Percentiles rank a stretch among this genome's conserved stretches.
phyloP scores from a whole-genome alignment of 2,797 vertebrate species.

The Alcedo quadribrachys region DNA sequence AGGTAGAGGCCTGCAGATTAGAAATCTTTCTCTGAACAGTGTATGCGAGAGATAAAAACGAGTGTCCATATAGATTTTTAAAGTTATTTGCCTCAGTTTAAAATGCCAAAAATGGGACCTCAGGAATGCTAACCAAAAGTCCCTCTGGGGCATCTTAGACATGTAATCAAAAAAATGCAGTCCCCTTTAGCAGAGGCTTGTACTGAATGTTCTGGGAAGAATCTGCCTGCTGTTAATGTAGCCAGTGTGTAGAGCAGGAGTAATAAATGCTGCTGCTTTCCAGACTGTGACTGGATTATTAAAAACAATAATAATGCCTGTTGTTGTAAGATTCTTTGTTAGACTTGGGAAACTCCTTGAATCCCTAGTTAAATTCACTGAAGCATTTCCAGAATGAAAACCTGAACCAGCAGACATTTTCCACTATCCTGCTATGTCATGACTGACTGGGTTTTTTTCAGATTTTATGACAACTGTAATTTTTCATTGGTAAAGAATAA shows the following conservation, averaged over 20 bases:
- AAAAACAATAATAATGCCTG: neutral
- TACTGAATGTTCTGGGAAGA: neutral
- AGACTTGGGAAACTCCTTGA: slow-evolving; percentile 24
- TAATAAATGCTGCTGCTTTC: neutral
- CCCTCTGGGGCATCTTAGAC: neutral
- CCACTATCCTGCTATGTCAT: slow-evolving; percentile 65
- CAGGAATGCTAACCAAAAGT: neutral
- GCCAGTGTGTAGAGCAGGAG: neutral
- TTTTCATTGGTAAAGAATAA: slow-evolving; percentile 71
- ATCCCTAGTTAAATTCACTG: slow-evolving; percentile 44
- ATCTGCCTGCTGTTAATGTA: neutral
- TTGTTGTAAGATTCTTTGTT: neutral
- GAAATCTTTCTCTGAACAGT: neutral
- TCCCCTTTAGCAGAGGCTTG: neutral
- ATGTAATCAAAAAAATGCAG: neutral
- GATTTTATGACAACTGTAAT: slow-evolving; percentile 82
- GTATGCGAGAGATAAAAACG: neutral
- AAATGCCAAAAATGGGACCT: neutral
- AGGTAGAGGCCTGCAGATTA: neutral
- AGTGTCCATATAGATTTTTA: neutral
- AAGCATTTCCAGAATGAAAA: slow-evolving; percentile 46
- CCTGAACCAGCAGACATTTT: slow-evolving; percentile 67
- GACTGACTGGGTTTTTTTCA: slow-evolving; percentile 70
- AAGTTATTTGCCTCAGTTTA: neutral
- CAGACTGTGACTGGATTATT: neutral